Evolutionary conservation across 2,888 invertebrate genomes (phyloP).

Genomic region (Xylota sylvarum): DNA sequence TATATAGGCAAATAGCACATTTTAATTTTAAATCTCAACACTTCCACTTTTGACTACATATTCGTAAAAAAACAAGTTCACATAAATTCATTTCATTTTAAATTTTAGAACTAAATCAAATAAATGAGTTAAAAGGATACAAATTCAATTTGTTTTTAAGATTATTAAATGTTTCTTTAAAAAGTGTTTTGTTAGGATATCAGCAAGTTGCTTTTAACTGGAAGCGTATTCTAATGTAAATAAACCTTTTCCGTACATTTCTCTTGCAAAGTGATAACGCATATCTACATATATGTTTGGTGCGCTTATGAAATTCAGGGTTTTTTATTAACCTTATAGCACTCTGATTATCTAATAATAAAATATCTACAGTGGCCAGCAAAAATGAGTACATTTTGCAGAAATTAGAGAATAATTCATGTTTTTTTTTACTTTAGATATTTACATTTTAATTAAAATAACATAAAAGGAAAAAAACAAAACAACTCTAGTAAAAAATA

Average conservation of each 20-base stretch:
- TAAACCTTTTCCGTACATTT: too few relatives aligned
- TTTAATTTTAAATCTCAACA: too few relatives aligned
- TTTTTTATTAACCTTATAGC: not conserved
- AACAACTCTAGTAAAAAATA: too few relatives aligned
- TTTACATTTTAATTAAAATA: too few relatives aligned
- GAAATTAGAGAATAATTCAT: too few relatives aligned
- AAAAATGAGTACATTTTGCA: too few relatives aligned
- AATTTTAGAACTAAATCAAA: not conserved
- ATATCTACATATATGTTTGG: too few relatives aligned
- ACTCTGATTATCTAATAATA: conserved; percentile 2
- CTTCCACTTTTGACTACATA: conserved; percentile 2
- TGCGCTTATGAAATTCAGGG: not conserved
- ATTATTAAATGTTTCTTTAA: not conserved
- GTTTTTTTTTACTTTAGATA: too few relatives aligned
- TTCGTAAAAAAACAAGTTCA: not conserved
- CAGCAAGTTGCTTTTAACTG: not conserved
- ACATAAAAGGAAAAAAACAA: too few relatives aligned
- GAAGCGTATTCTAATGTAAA: too few relatives aligned
- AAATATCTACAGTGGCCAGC: not conserved
- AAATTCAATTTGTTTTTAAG: conserved; percentile 2
- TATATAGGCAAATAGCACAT: too few relatives aligned
- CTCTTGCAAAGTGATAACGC: too few relatives aligned
- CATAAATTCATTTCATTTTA: not conserved
- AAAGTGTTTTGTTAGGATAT: conserved; percentile 1
- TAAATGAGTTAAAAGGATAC: not conserved